phyloP scores from a whole-genome alignment of 2,888 invertebrate species.

The Ectemnius cavifrons region DNA sequence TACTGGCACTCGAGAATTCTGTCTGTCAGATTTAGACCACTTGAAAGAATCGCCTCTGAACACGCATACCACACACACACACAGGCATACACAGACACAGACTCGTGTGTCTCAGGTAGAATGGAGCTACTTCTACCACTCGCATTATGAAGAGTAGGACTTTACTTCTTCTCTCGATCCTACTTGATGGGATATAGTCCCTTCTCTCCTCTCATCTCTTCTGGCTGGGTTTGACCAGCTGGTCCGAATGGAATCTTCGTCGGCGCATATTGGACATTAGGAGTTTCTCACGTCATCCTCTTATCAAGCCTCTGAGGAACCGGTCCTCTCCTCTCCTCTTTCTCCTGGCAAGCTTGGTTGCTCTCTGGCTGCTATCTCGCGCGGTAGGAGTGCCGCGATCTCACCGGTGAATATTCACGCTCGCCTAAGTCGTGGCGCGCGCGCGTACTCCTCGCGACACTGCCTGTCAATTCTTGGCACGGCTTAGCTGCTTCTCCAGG shows the following conservation, averaged over 20 bases:
- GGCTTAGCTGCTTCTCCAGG: neutral
- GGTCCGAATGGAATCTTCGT: constrained; percentile 40
- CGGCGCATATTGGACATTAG: constrained; percentile 57
- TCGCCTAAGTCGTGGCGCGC: neutral
- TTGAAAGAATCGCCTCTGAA: no score
- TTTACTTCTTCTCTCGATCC: neutral
- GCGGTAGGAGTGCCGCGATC: constrained; percentile 23
- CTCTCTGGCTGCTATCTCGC: neutral
- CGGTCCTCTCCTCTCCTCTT: constrained; percentile 54
- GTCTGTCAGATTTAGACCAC: no score
- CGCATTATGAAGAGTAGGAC: neutral
- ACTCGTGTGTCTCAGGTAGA: no score
- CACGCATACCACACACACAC: no score
- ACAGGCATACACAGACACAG: no score
- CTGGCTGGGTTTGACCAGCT: constrained; percentile 6
- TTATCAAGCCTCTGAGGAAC: constrained; percentile 60
- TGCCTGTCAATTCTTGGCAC: neutral
- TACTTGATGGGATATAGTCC: neutral
- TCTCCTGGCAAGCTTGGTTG: constrained; percentile 14
- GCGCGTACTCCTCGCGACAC: neutral
- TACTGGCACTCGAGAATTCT: no score
- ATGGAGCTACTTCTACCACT: no score
- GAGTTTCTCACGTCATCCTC: constrained; percentile 68
- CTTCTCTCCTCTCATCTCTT: neutral
- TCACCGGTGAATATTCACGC: constrained; percentile 13